Evolutionary conservation across 2,888 invertebrate genomes (phyloP), one percentile per base, ranked within the genome.

Genomic region (Microctonus brassicae): DNA sequence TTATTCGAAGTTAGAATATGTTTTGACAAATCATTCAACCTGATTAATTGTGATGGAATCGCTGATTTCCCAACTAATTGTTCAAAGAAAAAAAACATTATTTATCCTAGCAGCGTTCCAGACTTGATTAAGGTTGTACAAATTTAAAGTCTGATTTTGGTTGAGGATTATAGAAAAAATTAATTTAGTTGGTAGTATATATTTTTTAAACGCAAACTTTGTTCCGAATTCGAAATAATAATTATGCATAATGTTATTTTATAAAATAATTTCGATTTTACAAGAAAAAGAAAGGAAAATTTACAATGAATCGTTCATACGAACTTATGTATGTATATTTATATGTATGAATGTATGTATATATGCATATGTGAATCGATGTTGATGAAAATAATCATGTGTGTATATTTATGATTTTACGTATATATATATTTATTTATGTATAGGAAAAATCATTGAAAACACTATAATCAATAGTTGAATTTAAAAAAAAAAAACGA

Each of bases 1-100:
- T 82, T 95, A 63, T 90, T 91, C 22, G 95, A 95, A 84, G 91
- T 95, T 68, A 89, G 94, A 22, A 90, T 95, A 63, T 95, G 95
- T 81, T 93, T 95, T 77, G 89, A 92, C 81, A 94, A 94, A 82
- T 84, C 87, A 0, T 85, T 95, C 22, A 84, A 90, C 42, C 82
- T 93, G 17, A 89, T 90, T 2, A 90, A 94, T 82, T 95, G 95
- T 82, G 91, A 93, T 84, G 90, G 91, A 10, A 89, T 91, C 11
- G 86, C 87, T 1, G 86, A 87, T 11, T 89, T 91, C 65, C 88
- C 91, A 29, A 92, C 92, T 0, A 92, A 93, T 81, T 93, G 93
- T 82, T 88, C 90, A 73, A 82, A 83, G 6, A 84, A 89, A 3
- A 88, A 89, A 79, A 84, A 88, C 2, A 88, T 93, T 10, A 87